Percentiles rank a stretch among this genome's conserved stretches.
Evolutionary conservation across 2,113 vertebrate genomes (phyloP).

Genomic region (Thomomys bottae): DNA sequence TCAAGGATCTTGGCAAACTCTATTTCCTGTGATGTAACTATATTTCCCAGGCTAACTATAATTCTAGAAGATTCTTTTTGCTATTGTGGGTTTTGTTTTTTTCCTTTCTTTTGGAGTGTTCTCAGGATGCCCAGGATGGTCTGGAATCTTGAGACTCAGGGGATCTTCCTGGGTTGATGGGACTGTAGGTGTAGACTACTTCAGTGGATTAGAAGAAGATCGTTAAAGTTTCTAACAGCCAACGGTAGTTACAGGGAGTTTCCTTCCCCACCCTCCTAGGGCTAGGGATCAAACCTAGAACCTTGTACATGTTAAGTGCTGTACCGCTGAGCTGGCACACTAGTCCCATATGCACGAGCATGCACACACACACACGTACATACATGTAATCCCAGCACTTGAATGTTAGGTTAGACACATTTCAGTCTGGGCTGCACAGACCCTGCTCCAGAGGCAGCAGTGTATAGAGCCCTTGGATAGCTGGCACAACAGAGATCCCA

Average conservation of each 20-base stretch:
- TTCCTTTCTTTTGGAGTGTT: too few species aligned
- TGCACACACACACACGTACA: too few species aligned
- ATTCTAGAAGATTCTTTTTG: neutral
- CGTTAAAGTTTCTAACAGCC: neutral
- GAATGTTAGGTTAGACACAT: neutral
- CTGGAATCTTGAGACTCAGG: too few species aligned
- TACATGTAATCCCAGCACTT: too few species aligned
- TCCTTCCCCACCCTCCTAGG: neutral
- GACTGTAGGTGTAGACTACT: too few species aligned
- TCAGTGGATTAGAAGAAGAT: neutral
- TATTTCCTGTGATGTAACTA: constrained; percentile 29
- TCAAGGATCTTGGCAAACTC: constrained; percentile 20
- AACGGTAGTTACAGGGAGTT: neutral
- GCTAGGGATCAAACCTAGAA: neutral
- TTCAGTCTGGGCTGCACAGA: neutral
- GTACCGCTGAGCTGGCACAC: neutral
- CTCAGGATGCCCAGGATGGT: too few species aligned
- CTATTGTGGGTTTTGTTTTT: neutral
- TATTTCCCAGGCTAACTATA: neutral
- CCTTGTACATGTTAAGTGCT: neutral
- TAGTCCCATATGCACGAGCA: too few species aligned
- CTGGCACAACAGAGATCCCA: neutral
- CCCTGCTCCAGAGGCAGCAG: too few species aligned
- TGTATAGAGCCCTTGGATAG: neutral
- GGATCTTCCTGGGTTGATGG: too few species aligned